Evolutionary conservation across 2,797 vertebrate genomes (phyloP), one percentile per base, ranked within the genome.

Genomic region (Hirundo rustica): DNA sequence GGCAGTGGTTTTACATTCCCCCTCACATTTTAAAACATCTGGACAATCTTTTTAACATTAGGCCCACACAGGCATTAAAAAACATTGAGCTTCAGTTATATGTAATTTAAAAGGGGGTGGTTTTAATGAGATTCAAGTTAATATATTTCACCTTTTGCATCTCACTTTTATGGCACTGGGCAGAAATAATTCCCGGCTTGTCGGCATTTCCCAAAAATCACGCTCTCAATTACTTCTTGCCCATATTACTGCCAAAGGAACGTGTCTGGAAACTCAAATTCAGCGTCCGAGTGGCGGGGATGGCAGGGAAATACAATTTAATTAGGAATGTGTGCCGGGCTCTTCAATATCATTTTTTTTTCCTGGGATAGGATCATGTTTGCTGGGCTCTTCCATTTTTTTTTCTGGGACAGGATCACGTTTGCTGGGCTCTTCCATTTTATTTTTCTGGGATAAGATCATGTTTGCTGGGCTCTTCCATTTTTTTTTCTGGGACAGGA

Each of bases 11-110:
- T 91, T 82, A 5, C 17, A 13, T 89, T 85, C 78, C 62, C 58
- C 51, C 73, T 78, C 66, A 21, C 45, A n/a, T 85, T 78, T 91
- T 73, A 54, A 88, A 92, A 47, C 8, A 11, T 65, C 76, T 81
- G 70, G 71, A 26, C 27, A 45, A 38, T 58, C n/a, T 71, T 77
- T 86, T 75, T 14, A n/a, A 29, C 53, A 11, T 53, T 15, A 21
- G 44, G 47, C 64, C 82, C 86, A 66, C 77, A 51, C 55, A 88
- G 74, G 22, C 74, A 67, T 60, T 44, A 54, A 62, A 92, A 83
- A 29, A 3, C 4, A 40, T 14, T 19, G 70, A 55, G 42, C 58
- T 72, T 36, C 55, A 44, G 55, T 68, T 81, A 4, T 5, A 2
- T 2, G 20, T 17, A 0, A 0, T 72, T 75, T 34, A 26, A n/a